phyloP scores from a whole-genome alignment of 1,140 invertebrate species.

The Ectropis grisescens region DNA sequence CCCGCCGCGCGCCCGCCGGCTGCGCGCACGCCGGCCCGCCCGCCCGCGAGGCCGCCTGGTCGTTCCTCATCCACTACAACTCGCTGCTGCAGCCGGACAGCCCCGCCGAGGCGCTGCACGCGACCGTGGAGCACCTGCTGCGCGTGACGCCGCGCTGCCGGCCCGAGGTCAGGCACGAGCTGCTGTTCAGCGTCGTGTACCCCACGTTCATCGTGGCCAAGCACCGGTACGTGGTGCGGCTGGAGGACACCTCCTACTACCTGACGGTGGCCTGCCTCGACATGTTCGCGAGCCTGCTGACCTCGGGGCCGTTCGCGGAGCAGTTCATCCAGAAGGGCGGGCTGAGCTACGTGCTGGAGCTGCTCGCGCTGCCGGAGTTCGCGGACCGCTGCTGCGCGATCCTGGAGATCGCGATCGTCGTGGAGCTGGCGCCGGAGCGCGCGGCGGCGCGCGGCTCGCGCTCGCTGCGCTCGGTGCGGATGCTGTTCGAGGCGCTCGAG shows the following conservation, averaged over 20 bases:
- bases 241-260: conserved; percentile 69
- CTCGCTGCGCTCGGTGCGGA: conserved; percentile 57
- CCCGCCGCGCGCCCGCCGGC: conserved; percentile 29
- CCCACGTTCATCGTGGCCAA: conserved; percentile 73
- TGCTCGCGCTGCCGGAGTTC: conserved; percentile 69
- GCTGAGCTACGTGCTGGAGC: conserved; percentile 67
- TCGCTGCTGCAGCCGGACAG: conserved; percentile 71
- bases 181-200: conserved; percentile 73
- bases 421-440: conserved; percentile 67
- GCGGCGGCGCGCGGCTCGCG: conserved; percentile 44
- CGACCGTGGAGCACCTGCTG: conserved; percentile 72
- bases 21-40: conserved; percentile 35
- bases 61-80: conserved; percentile 72
- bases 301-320: conserved; percentile 70
- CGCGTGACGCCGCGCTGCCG: conserved; percentile 71
- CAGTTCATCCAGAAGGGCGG: conserved; percentile 72
- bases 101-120: conserved; percentile 69
- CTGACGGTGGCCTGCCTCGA: conserved; percentile 73
- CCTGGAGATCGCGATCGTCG: conserved; percentile 73
- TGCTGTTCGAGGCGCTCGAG: conserved; percentile 68
- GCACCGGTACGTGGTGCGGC: conserved; percentile 49
- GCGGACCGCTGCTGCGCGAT: conserved; percentile 73
- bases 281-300: conserved; percentile 72
- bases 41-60: conserved; percentile 64
- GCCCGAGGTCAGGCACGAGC: conserved; percentile 68